phyloP scores from a whole-genome alignment of 2,797 vertebrate genomes.

The Gymnopithys bicolor region DNA sequence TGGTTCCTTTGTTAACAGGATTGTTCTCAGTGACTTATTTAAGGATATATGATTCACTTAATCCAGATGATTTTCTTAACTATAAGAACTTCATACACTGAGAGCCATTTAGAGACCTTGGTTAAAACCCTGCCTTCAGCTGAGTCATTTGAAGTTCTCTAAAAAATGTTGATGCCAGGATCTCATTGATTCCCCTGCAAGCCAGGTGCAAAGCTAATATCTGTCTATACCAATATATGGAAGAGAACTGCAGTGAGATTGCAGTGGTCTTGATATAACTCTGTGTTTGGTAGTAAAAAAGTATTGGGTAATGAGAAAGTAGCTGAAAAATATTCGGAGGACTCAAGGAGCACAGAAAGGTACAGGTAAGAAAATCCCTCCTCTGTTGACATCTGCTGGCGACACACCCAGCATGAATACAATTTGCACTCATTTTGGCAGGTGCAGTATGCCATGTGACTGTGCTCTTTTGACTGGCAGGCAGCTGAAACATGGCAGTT shows the following conservation, averaged over 20 bases:
- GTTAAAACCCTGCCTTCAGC: background rate
- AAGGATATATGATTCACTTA: background rate
- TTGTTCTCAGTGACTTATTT: background rate
- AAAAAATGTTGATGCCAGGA: background rate
- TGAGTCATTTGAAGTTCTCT: background rate
- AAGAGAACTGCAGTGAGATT: background rate
- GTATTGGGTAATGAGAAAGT: background rate
- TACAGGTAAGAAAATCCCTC: background rate
- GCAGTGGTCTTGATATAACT: background rate
- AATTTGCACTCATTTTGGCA: slow-evolving; percentile 15
- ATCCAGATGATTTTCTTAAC: background rate
- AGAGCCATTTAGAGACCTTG: background rate
- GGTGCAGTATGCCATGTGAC: background rate
- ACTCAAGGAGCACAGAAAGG: background rate
- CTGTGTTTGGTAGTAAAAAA: background rate
- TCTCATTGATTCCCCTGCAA: background rate
- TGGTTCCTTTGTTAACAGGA: background rate
- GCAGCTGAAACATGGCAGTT: slow-evolving; percentile 1
- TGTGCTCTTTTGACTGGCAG: slow-evolving; percentile 10
- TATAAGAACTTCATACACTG: background rate
- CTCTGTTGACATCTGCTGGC: accelerated
- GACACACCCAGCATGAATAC: background rate
- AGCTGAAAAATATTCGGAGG: background rate
- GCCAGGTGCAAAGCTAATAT: background rate
- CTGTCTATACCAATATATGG: background rate